phyloP scores from a whole-genome alignment of 2,888 invertebrate genomes.

The Caradrina clavipalpis region DNA sequence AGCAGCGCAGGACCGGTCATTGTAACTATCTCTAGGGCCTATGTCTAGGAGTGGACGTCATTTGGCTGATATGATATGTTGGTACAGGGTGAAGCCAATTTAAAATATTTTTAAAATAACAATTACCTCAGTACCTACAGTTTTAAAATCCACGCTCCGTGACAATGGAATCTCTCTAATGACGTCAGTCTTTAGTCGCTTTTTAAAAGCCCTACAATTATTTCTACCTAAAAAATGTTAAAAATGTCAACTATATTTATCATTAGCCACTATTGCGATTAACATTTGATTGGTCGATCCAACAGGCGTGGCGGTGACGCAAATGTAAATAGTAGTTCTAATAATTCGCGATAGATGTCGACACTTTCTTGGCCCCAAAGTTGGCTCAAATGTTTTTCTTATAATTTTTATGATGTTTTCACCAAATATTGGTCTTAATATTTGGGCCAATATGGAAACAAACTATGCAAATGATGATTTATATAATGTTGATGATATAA shows the following conservation, averaged over 20 bases:
- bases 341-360: slow-evolving; percentile 22
- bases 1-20: no score
- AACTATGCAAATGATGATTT: no score
- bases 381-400: slow-evolving; percentile 11
- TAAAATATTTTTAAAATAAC: no score
- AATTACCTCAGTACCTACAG: no score
- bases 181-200: background rate
- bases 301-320: slow-evolving; percentile 60
- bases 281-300: slow-evolving; percentile 44
- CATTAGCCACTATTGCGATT: slow-evolving; percentile 4
- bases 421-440: background rate
- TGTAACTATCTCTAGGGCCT: no score
- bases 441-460: background rate
- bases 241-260: slow-evolving; percentile 1
- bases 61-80: no score
- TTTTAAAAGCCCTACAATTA: background rate
- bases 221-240: background rate
- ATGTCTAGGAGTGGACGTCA: no score
- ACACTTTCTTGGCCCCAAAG: slow-evolving; percentile 14
- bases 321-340: slow-evolving; percentile 17
- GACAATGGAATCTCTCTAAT: background rate
- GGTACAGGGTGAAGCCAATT: no score
- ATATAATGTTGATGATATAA: no score
- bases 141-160: no score
- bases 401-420: background rate